phyloP scores from a whole-genome alignment of 1,140 invertebrate species.

The Schlechtendalia chinensis region DNA sequence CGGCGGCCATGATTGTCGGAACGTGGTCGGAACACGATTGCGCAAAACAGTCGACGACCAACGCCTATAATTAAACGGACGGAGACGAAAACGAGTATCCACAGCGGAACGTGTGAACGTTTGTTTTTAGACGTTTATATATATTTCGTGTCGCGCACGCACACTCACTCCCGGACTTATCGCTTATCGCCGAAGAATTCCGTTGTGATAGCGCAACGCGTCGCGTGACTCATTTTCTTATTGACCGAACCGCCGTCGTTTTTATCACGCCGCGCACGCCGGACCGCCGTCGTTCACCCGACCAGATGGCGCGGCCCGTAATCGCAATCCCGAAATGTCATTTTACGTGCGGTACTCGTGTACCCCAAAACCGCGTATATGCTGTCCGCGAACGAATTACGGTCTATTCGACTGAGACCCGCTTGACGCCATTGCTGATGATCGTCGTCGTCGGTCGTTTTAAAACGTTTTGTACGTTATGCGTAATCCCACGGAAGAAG shows the following conservation, averaged over 20 bases:
- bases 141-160: too few species aligned
- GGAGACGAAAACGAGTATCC: too few species aligned
- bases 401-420: too few species aligned
- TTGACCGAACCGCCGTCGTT: background rate
- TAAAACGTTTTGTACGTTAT: too few species aligned
- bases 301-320: background rate
- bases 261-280: background rate
- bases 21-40: background rate
- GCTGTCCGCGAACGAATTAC: too few species aligned
- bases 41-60: background rate
- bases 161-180: too few species aligned
- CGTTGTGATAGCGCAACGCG: constrained; percentile 9
- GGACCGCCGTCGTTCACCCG: background rate
- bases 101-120: background rate
- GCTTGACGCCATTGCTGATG: too few species aligned
- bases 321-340: too few species aligned
- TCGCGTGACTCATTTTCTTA: constrained; percentile 11
- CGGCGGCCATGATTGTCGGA: constrained; percentile 3
- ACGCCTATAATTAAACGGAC: constrained; percentile 33
- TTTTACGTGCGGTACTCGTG: too few species aligned
- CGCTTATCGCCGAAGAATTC: constrained; percentile 12
- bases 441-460: too few species aligned
- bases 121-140: background rate
- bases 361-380: too few species aligned
- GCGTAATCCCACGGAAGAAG: too few species aligned